Conservation (phyloP, 2,797 vertebrate genomes). For the Lagorchestes hirsutus region DNA sequence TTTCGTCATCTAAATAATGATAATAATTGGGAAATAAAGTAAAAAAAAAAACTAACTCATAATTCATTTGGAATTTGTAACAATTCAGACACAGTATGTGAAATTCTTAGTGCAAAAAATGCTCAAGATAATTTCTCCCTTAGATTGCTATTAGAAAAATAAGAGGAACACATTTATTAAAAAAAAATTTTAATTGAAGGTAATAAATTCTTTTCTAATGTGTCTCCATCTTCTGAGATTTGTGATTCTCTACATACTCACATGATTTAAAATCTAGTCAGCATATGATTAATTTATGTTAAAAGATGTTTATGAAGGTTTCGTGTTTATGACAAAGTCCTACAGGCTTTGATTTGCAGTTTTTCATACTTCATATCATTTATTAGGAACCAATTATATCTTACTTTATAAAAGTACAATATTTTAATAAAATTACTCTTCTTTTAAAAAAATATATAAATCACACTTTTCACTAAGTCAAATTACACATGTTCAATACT, state of each 20-base stretch:
- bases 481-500: constrained; percentile 33
- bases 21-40: not conserved
- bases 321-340: not conserved
- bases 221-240: constrained; percentile 16
- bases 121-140: not conserved
- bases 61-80: not conserved
- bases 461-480: constrained; percentile 39
- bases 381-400: not conserved
- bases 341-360: not conserved
- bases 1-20: not conserved
- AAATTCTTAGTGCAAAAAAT: constrained; percentile 16
- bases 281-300: not conserved
- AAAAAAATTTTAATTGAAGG: not conserved
- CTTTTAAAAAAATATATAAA: constrained; percentile 45
- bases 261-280: not conserved
- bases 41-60: not conserved
- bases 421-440: constrained; percentile 34
- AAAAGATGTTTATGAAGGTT: constrained; percentile 19
- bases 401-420: constrained; percentile 27
- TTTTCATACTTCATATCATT: constrained; percentile 15
- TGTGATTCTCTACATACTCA: not conserved
- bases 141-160: not conserved
- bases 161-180: not conserved
- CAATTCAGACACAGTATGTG: not conserved
- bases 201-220: not conserved